Evolutionary conservation across 1,140 invertebrate species (phyloP), one percentile per base, ranked within the genome.

Genomic region (Agrypnia vestita): DNA sequence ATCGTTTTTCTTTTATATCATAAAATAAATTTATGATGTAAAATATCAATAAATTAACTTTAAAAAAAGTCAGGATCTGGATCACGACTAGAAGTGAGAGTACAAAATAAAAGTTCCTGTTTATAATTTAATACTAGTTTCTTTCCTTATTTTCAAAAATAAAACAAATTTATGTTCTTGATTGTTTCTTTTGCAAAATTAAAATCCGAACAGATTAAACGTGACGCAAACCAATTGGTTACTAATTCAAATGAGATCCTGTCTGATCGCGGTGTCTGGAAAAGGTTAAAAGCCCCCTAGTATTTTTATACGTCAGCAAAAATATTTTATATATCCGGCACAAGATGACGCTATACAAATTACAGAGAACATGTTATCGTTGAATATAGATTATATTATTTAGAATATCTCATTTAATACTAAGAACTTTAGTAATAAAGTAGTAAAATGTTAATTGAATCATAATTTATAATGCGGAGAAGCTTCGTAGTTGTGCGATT

Each of bases 271-370:
- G 35, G 35, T 64, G 25, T 35, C 61, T 15, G n/a, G 12, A 7
- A 64, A 64, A 64, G 61, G 61, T 64, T 64, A 64, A 25, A n/a
- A 12, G 61, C n/a, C 61, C 12, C 21, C 61, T 3, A 13, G 4
- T 64, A 64, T 35, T 35, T n/a, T 19, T 43, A n/a, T 64, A 62
- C 59, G 21, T 35, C 21, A 64, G 3, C n/a, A 64, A 3, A 43
- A 43, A 64, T 35, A 64, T 64, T 64, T 64, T 35, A 64, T 25
- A 64, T 64, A 64, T 64, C 61, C 61, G 61, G 61, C 61, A 64
- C 19, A 12, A 10, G 3, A 64, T 64, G 61, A 64, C 61, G 61
- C 61, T 11, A 25, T 64, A 51, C 11, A 15, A 51, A 51, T 51
- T 51, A 51, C 49, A 51, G n/a, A 13, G 49, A 51, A 51, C 11